These are phyloP conservation scores for Priocnemis perturbator DNA, from an alignment of 2,888 invertebrate genomes.

Conservation along the genomic window DNA sequence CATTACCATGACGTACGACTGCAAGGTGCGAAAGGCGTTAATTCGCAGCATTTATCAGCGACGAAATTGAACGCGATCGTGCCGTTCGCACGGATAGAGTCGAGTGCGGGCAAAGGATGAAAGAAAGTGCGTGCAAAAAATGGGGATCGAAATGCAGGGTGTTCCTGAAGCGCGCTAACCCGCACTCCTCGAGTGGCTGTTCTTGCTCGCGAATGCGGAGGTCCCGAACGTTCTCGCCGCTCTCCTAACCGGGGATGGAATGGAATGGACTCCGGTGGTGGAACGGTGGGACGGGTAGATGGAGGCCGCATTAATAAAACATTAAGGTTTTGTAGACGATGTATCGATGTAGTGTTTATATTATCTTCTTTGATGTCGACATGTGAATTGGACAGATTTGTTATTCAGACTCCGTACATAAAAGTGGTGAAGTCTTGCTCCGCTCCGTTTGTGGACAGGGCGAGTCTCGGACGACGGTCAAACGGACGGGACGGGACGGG, in stretches of 20 bases:
- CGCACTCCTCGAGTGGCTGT: constrained; percentile 41
- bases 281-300: constrained; percentile 27
- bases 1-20: too few species aligned
- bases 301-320: constrained; percentile 74
- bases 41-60: too few species aligned
- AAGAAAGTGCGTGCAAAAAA: background rate
- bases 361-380: constrained; percentile 76
- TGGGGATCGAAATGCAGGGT: constrained; percentile 33
- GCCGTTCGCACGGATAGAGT: too few species aligned
- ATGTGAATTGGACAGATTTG: constrained; percentile 76
- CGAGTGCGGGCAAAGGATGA: too few species aligned
- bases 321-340: constrained; percentile 75
- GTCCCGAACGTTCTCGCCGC: constrained; percentile 15
- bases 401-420: constrained; percentile 75
- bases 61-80: too few species aligned
- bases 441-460: constrained; percentile 73
- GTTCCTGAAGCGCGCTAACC: constrained; percentile 47
- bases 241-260: constrained; percentile 46
- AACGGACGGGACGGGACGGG: constrained; percentile 54
- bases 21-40: too few species aligned
- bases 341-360: constrained; percentile 76
- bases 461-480: constrained; percentile 49
- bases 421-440: constrained; percentile 75
- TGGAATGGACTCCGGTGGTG: constrained; percentile 36
- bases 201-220: constrained; percentile 38